phyloP scores from a whole-genome alignment of 2,113 vertebrate genomes.

The Tragelaphus imberbis region DNA sequence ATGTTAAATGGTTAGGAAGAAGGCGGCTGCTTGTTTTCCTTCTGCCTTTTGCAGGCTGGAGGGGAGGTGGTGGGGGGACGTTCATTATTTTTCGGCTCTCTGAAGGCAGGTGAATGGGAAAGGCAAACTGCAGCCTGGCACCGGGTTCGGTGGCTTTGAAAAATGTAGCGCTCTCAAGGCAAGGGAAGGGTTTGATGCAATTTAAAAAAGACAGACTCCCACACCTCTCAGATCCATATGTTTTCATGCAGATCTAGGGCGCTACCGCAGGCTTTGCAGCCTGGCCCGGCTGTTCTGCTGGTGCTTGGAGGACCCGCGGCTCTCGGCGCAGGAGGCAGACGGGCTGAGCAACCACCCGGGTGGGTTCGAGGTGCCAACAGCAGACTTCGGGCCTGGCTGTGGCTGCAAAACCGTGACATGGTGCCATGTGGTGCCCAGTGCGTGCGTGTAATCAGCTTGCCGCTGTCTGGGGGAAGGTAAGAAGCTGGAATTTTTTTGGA shows the following conservation, averaged over 20 bases:
- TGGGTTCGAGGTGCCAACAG: neutral
- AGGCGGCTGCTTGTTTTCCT: constrained; percentile 15
- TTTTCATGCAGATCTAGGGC: neutral
- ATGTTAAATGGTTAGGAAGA: neutral
- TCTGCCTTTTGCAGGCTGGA: constrained; percentile 10
- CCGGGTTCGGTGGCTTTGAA: neutral
- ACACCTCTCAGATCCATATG: neutral
- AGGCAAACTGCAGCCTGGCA: neutral
- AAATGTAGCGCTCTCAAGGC: neutral
- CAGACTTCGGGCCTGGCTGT: neutral
- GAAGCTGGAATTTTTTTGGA: neutral
- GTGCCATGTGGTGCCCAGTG: neutral
- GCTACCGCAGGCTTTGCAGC: neutral
- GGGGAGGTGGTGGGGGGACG: neutral
- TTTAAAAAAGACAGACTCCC: neutral
- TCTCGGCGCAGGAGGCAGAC: neutral
- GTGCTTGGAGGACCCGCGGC: neutral
- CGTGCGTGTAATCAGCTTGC: fast-evolving
- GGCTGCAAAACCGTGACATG: neutral
- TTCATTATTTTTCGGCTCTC: neutral
- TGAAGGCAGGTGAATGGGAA: constrained; percentile 14
- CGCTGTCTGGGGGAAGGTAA: neutral
- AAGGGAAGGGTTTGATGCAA: neutral
- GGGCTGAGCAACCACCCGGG: neutral
- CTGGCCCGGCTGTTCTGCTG: neutral